Percentiles rank a stretch among this genome's conserved stretches.
phyloP scores from a whole-genome alignment of 2,888 invertebrate genomes.

The Eurois occulta region DNA sequence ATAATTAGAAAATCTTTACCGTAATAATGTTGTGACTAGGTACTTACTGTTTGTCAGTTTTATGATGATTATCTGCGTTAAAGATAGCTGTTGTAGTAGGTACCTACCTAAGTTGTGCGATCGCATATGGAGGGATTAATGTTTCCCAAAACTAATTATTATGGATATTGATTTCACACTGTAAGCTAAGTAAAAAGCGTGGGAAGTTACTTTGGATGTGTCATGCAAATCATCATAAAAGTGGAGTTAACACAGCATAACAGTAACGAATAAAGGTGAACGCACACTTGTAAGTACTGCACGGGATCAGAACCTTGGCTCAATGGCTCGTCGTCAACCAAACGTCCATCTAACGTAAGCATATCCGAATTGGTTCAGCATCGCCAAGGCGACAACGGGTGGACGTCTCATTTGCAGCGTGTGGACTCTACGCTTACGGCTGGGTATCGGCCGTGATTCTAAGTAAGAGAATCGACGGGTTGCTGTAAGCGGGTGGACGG shows the following conservation, averaged over 20 bases:
- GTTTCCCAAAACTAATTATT: conserved; percentile 32
- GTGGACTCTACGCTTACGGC: background rate
- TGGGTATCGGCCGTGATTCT: background rate
- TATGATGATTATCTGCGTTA: background rate
- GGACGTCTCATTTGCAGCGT: background rate
- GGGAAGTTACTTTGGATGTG: conserved; percentile 14
- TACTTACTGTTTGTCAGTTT: background rate
- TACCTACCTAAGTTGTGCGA: background rate
- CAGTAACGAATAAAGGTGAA: conserved; percentile 12
- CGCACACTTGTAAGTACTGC: background rate
- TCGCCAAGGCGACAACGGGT: background rate
- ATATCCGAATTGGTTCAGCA: background rate
- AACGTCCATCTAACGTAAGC: background rate
- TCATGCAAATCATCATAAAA: conserved; percentile 40
- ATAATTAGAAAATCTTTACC: background rate
- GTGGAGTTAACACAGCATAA: conserved; percentile 16
- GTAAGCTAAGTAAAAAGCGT: conserved; percentile 12
- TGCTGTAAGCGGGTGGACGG: background rate
- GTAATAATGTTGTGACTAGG: background rate
- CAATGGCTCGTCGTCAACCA: background rate
- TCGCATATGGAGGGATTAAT: background rate
- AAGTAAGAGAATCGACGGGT: background rate
- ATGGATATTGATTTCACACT: conserved; percentile 43
- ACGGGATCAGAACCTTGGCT: background rate
- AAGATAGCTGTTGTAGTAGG: background rate